Evolutionary conservation across 2,113 vertebrate species (phyloP).

Genomic region (Alligator sinensis): DNA sequence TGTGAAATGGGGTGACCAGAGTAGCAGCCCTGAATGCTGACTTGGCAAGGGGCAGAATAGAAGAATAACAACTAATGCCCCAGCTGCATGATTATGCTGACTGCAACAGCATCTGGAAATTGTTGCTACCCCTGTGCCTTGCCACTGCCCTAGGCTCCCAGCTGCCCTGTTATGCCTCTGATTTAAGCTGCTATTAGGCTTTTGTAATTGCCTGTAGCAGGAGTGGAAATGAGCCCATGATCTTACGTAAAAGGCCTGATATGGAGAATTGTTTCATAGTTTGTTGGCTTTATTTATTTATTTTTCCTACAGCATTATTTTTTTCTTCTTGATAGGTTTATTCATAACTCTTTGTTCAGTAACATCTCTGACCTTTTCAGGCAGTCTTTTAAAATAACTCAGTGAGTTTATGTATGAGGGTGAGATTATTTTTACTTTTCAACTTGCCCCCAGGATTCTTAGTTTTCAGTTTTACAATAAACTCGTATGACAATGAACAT

Average conservation of each 20-base stretch:
- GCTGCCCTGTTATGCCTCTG: background rate
- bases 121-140: too few relatives aligned
- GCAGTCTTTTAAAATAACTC: slow-evolving; percentile 9
- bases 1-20: too few relatives aligned
- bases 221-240: background rate
- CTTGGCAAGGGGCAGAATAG: too few relatives aligned
- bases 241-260: background rate
- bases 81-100: too few relatives aligned
- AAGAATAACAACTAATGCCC: too few relatives aligned
- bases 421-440: slow-evolving; percentile 2
- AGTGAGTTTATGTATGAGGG: accelerated
- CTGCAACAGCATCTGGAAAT: too few relatives aligned
- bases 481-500: slow-evolving; percentile 20
- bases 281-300: background rate
- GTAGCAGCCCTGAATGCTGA: too few relatives aligned
- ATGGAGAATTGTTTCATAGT: background rate
- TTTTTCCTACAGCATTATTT: slow-evolving; percentile 22
- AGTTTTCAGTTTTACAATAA: slow-evolving; percentile 44
- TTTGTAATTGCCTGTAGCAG: background rate
- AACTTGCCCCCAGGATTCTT: background rate
- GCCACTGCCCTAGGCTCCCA: too few relatives aligned
- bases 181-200: background rate
- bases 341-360: background rate
- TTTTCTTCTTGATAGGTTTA: background rate
- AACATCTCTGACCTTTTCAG: background rate